Evolutionary conservation across 2,797 vertebrate species (phyloP), one percentile per base, ranked within the genome.

Genomic region (Huso huso): DNA sequence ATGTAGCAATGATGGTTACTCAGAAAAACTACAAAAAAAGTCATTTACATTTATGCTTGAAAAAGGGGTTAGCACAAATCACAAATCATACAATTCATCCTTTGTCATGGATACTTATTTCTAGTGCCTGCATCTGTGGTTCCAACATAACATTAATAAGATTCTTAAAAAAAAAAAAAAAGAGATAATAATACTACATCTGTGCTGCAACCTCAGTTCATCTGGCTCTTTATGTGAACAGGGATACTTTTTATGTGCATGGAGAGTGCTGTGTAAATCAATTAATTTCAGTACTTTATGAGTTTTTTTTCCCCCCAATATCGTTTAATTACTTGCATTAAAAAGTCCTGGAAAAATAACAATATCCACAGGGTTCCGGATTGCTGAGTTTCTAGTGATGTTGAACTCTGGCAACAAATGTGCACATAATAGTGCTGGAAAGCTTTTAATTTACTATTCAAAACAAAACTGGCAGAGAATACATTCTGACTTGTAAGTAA

Each of bases 401-500:
- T 66, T 65, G 52, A 51, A 49, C 59, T 49, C 65, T 63, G 69
- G 69, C 68, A 66, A 68, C 81, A 77, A 83, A 82, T 80, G 78
- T 76, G 69, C 67, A 76, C 74, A 81, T 77, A 81, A 77, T 74
- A 72, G 73, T 68, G 23, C 63, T 64, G 11, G 67, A 75, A 76
- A 84, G 78, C 81, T 81, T 84, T 82, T 81, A 78, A 82, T 82
- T 85, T 79, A 69, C 79, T 77, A 75, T 78, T 79, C 76, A 77
- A 76, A 86, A 84, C 79, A 82, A 84, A 83, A 84, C 74, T 68
- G 79, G 74, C 73, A 78, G 81, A 78, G 79, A 81, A 88, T 84
- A 82, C 84, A 87, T 86, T 77, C 80, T 74, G 77, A 84, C 81
- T 81, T 82, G 83, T 86, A 82, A 84, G 84, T 86, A 86, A 88